Evolutionary conservation across 2,797 vertebrate species (phyloP), one percentile per base, ranked within the genome.

Genomic region (Silurus lanzhouensis): DNA sequence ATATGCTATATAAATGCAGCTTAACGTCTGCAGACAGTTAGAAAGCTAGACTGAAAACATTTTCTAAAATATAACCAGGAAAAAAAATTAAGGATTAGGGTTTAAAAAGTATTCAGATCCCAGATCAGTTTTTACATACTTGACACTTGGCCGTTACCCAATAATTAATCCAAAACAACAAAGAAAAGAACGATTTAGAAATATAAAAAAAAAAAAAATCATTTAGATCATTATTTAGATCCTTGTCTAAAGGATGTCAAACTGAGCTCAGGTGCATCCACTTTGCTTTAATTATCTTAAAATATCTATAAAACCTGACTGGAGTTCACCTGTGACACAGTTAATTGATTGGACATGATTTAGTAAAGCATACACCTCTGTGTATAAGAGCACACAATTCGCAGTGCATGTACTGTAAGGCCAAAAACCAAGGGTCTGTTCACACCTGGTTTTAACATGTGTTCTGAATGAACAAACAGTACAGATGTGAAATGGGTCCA

Each of bases 401-500:
- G 15, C 38, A 22, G 20, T 22, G 58, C 31, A 78, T 46, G 2
- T 38, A 38, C 4, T 38, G 38, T 46, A 13, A 64, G 20, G 20
- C 13, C 38, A 64, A 77, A 63, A 46, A 38, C 12, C 58, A 60
- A 77, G 17, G n/a, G 72, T n/a, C 12, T 55, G 52, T 57, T 75
- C n/a, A 57, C 72, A 55, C n/a, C 72, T 75, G 48, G 48, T 25
- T 57, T 75, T 17, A 57, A 75, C 52, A 75, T 27, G 6, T 3
- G 6, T 57, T 9, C n/a, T 75, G 72, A 25, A 15, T 27, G 72
- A 27, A 14, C 15, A 1, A 14, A 52, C 22, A 25, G 9, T 25
- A 14, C 20, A n/a, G 71, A 48, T 75, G n/a, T 75, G 48, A 75
- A 27, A 48, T 75, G 52, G 48, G 6, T 75, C 72, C 72, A 75